Evolutionary conservation across 2,797 vertebrate species (phyloP), one percentile per base, ranked within the genome.

Genomic region (Megalops cyprinoides): DNA sequence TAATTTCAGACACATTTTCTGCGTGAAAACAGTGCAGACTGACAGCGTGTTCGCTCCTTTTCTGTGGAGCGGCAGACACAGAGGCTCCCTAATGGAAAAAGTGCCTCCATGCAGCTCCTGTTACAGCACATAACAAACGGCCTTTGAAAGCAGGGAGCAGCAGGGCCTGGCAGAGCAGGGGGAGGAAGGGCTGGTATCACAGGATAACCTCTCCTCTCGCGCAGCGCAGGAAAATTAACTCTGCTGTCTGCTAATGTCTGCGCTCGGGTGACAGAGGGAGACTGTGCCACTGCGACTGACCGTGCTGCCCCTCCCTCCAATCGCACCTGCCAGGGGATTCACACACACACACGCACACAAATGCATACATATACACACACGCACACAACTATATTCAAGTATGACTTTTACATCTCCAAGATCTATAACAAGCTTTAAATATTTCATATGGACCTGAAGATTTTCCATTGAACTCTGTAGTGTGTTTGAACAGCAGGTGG

Each of bases 141-240:
- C 74, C 88, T 86, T 87, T 77, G 78, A 88, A 18, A 84, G 81
- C 79, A 46, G 69, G 86, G 90, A 78, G 82, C 87, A 90, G 86
- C 74, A 83, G 84, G 82, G 79, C 81, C 80, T 87, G 85, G 87
- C 85, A 86, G 79, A 86, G 75, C 65, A n/a, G 74, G 69, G 87
- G 48, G 83, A 82, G 81, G 83, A 88, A 84, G 82, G 81, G 53
- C 56, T 67, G 84, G 85, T 82, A 82, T 79, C 75, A 82, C 74
- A 85, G 76, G 71, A 80, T 83, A 78, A 86, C 79, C 83, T 86
- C 82, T 79, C 80, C 82, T 84, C 75, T 62, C 44, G 53, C 65
- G 77, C 69, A 86, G 74, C 76, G 23, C 31, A n/a, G 79, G 25
- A 62, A 67, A 67, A 49, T 62, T 44, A 60, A 78, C 82, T 74